phyloP scores from a whole-genome alignment of 1,140 invertebrate genomes.

The Procambarus virginalis region DNA sequence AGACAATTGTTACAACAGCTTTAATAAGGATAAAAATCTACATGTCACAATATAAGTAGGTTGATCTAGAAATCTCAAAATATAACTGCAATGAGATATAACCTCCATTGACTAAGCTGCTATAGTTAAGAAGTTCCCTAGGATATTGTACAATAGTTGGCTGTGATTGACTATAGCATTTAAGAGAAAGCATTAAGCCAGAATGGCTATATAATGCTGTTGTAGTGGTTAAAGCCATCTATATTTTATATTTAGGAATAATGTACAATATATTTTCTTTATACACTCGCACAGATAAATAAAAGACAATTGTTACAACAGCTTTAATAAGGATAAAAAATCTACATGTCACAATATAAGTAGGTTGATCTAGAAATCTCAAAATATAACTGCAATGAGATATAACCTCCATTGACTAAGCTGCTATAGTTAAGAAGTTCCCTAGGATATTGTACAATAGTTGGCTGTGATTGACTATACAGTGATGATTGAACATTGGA shows the following conservation, averaged over 20 bases:
- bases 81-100: neutral
- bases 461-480: neutral
- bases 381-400: neutral
- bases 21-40: constrained; percentile 3
- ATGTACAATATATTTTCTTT: neutral
- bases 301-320: neutral
- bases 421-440: neutral
- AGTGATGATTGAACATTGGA: neutral
- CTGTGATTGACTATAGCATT: neutral
- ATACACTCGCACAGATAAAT: neutral
- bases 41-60: neutral
- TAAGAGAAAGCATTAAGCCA: too few relatives aligned
- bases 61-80: neutral
- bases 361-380: neutral
- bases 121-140: neutral
- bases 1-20: neutral
- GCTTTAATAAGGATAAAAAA: constrained; percentile 6
- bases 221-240: too few relatives aligned
- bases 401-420: neutral
- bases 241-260: too few relatives aligned
- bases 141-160: constrained; percentile 1
- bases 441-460: constrained; percentile 1
- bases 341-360: neutral
- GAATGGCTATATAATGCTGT: too few relatives aligned
- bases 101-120: neutral